These are phyloP conservation scores for Metridium senile DNA, from an alignment of 92 coral and sea anemone genomes.

Conservation along the genomic window DNA sequence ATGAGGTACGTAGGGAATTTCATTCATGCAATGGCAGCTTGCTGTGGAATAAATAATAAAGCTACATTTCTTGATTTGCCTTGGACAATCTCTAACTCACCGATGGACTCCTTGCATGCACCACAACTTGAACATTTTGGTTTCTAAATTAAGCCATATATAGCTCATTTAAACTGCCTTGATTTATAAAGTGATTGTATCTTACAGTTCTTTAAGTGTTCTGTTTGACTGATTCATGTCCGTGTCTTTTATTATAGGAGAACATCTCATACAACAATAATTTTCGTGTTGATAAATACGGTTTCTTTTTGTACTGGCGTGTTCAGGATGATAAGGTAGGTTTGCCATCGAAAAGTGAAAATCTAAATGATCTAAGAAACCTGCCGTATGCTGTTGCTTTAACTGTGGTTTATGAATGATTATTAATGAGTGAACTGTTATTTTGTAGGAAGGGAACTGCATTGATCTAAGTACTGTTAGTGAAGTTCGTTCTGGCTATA, in stretches of 20 bases:
- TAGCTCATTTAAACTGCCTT: constrained; percentile 10
- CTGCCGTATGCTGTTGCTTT: neutral
- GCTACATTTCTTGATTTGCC: neutral
- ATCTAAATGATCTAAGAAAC: neutral
- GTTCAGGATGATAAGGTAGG: constrained; percentile 86
- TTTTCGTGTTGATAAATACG: constrained; percentile 80
- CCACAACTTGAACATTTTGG: neutral
- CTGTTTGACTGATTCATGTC: constrained; percentile 2
- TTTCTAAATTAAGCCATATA: constrained; percentile 2
- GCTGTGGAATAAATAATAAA: neutral
- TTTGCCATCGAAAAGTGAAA: neutral
- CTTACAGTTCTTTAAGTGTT: neutral
- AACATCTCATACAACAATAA: constrained; percentile 34
- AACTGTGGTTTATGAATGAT: too few species aligned
- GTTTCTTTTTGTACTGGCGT: constrained; percentile 90
- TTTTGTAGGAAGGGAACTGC: constrained; percentile 64
- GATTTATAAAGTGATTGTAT: neutral
- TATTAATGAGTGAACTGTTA: neutral
- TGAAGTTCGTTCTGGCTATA: constrained; percentile 77
- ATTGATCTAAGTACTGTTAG: constrained; percentile 73
- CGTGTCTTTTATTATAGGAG: constrained; percentile 64
- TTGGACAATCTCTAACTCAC: neutral
- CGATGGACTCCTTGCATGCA: neutral
- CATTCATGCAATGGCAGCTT: neutral
- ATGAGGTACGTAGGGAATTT: constrained; percentile 67